A percentile compares a stretch with the other conserved stretches of the same genome.
Evolutionary conservation across 30 jellyfish, hydroid and myxozoan species (phyloP).

Genomic region (Aurelia sp.): DNA sequence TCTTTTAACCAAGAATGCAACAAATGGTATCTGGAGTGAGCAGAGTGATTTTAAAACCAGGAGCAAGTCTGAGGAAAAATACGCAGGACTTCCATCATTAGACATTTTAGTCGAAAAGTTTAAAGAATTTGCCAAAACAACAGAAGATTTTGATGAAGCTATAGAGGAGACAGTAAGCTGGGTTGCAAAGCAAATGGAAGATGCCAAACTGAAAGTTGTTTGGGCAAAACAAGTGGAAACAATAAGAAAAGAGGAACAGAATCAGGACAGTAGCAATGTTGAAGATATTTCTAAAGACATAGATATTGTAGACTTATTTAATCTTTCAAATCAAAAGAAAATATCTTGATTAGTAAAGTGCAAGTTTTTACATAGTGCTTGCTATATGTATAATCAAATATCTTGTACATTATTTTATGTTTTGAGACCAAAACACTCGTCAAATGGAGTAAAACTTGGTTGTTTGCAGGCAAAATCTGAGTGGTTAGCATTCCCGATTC

Average conservation of each 20-base stretch:
- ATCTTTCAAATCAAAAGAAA: not conserved
- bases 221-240: constrained; percentile 42
- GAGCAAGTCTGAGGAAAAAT: not conserved
- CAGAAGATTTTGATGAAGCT: constrained; percentile 39
- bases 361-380: no score
- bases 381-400: no score
- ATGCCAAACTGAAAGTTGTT: constrained; percentile 32
- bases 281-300: constrained; percentile 3
- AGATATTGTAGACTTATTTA: constrained; percentile 44
- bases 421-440: no score
- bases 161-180: constrained; percentile 24
- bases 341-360: no score
- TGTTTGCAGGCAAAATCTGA: no score
- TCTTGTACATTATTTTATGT: no score
- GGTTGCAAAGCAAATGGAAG: constrained; percentile 35
- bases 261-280: not conserved
- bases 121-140: constrained; percentile 3
- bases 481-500: no score
- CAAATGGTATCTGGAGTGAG: not conserved
- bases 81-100: constrained; percentile 35
- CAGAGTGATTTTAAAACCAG: not conserved
- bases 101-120: constrained; percentile 27
- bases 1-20: not conserved
- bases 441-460: no score
- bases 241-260: constrained; percentile 7